Evolutionary conservation across 1,140 invertebrate species (phyloP).

Genomic region (Cotesia chilonis): DNA sequence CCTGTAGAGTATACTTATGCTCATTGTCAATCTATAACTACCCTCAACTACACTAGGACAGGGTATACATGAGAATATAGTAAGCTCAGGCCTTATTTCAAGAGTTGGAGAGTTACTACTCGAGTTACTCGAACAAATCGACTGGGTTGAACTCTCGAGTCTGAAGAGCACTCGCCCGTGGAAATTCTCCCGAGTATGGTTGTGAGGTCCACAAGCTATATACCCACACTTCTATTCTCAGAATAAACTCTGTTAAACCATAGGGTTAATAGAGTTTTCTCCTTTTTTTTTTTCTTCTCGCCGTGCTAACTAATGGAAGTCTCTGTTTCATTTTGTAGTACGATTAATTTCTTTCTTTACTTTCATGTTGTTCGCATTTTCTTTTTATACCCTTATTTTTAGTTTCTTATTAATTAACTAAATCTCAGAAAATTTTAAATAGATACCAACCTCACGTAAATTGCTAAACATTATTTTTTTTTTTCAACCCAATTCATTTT

Average conservation of each 20-base stretch:
- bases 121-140: conserved; percentile 31
- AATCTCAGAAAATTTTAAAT: too few relatives aligned
- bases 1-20: too few relatives aligned
- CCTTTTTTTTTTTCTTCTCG: not conserved
- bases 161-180: not conserved
- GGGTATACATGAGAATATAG: not conserved
- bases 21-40: not conserved
- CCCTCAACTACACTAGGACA: not conserved
- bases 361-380: not conserved
- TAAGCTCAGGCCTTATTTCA: conserved; percentile 26
- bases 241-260: not conserved
- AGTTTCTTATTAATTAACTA: too few relatives aligned
- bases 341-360: not conserved
- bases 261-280: conserved; percentile 21
- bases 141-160: conserved; percentile 3
- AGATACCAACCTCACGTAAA: too few relatives aligned
- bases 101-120: conserved; percentile 13
- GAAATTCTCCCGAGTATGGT: conserved; percentile 13
- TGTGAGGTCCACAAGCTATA: not conserved
- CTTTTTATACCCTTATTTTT: too few relatives aligned
- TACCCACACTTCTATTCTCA: not conserved
- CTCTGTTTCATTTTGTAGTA: conserved; percentile 1
- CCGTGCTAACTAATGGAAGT: not conserved
- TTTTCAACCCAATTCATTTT: too few relatives aligned
- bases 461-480: too few relatives aligned